Percentiles rank a stretch among this genome's conserved stretches.
phyloP scores from a whole-genome alignment of 2,113 vertebrate genomes.

The Siniperca knerii region DNA sequence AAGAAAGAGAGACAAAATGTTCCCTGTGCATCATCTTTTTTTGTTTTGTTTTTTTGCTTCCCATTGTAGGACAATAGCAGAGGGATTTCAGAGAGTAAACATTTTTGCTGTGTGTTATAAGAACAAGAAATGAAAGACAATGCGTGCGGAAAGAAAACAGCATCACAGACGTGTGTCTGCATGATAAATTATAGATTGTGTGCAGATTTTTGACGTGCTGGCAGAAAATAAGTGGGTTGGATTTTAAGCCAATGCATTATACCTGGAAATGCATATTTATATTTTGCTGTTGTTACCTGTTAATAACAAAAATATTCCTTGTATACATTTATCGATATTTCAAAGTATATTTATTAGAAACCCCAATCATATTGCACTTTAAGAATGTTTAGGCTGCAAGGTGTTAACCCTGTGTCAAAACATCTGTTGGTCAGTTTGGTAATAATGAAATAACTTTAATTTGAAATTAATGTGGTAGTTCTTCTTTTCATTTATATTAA shows the following conservation, averaged over 20 bases:
- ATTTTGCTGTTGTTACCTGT: neutral
- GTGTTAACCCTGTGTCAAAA: neutral
- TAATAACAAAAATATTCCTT: neutral
- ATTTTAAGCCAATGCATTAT: neutral
- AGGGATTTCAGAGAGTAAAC: slow-evolving; percentile 42
- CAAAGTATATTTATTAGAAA: neutral
- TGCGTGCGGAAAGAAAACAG: slow-evolving; percentile 30
- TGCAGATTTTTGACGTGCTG: slow-evolving; percentile 24
- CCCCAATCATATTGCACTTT: neutral
- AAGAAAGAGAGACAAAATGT: slow-evolving; percentile 42
- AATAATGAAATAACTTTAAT: neutral
- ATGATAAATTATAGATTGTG: slow-evolving; percentile 57
- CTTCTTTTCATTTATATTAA: slow-evolving; percentile 2
- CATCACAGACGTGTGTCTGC: slow-evolving; percentile 31
- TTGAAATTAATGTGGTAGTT: neutral
- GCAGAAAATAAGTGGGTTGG: neutral
- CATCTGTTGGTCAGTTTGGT: neutral
- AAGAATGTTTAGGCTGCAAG: neutral
- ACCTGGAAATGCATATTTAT: neutral
- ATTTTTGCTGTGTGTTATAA: slow-evolving; percentile 33
- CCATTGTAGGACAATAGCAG: slow-evolving; percentile 17
- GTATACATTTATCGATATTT: neutral
- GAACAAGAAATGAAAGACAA: slow-evolving; percentile 54
- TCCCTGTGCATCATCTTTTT: slow-evolving; percentile 4
- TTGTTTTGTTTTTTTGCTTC: neutral